Base-by-base conservation (phyloP, 2,113 vertebrate species). In the Herpailurus yagouaroundi region DNA sequence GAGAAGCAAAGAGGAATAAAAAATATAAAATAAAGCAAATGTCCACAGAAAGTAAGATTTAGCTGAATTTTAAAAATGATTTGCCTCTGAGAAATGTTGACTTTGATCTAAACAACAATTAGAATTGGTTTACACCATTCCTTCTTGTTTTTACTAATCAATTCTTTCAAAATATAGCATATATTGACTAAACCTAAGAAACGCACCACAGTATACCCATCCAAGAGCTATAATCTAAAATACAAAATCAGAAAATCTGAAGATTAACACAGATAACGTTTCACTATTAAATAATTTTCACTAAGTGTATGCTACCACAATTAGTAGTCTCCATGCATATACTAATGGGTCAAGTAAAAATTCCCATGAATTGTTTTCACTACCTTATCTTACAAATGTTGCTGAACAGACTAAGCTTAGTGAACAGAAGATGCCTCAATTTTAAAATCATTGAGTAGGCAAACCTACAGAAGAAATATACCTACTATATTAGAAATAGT, bases 221-320 rank as follows among this genome's bases (percentile, higher is more conserved):
- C 14, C 15, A 84, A 57, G 36, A 93, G 4, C 48, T 91, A 68
- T 89, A 14, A 88, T 36, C 95, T 85, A 76, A 89, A 94, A 91
- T 16, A 13, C 19, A 90, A 25, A 97, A 71, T 81, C 16, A 95
- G 13, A 92, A 92, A 81, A 89, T 18, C 38, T 69, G 52, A 91
- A 63, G 11, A 84, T 41, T 91, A 71, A 66, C 81, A 19, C 23
- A 77, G 15, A 81, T 64, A 29, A 93, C 3, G 13, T 82, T 90
- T 96, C n/a, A 82, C 48, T 85, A 23, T 88, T 96, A 96, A 93
- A 71, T 85, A 50, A 71, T 77, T 76, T 93, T 91, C 57, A 97
- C 18, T 95, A 60, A 86, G 9, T 52, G 5, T 45, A 18, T 57
- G 45, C 94, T 55, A 83, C n/a, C 74, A 50, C 27, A 79, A 45